Conservation (phyloP, 2,797 vertebrate species). For the Adelosebastes latens region DNA sequence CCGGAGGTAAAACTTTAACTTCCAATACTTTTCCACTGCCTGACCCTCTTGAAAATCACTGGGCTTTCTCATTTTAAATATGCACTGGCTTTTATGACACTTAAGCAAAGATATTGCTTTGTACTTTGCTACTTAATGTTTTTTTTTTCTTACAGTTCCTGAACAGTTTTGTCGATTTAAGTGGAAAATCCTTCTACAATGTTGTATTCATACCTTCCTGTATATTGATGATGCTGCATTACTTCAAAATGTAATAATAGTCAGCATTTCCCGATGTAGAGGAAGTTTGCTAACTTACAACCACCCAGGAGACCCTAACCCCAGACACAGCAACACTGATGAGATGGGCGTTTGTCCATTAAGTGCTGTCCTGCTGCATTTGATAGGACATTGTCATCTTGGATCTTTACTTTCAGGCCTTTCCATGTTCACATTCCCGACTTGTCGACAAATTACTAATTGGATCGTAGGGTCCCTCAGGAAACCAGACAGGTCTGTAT, state of each 20-base stretch:
- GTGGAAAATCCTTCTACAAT: neutral
- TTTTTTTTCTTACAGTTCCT: constrained; percentile 3
- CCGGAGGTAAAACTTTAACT: constrained; percentile 30
- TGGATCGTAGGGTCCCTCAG: constrained; percentile 44
- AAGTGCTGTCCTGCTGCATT: constrained; percentile 14
- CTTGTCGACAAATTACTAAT: constrained; percentile 67
- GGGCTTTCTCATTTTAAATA: constrained; percentile 20
- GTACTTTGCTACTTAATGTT: neutral
- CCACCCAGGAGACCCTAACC: neutral
- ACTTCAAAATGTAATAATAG: neutral
- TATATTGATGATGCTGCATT: constrained; percentile 14
- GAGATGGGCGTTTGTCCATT: neutral
- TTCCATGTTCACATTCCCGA: constrained; percentile 32
- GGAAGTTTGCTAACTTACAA: neutral
- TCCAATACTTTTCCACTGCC: neutral
- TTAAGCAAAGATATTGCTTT: constrained; percentile 23
- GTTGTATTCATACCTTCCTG: neutral
- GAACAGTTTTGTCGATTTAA: neutral
- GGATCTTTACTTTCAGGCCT: constrained; percentile 17
- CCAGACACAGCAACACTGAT: neutral
- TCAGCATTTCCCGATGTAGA: constrained; percentile 1
- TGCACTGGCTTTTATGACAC: constrained; percentile 1
- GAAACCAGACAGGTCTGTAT: constrained; percentile 35
- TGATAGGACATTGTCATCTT: constrained; percentile 38
- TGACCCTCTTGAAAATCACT: constrained; percentile 6